Conservation (phyloP, 1,140 invertebrate species). For the Periplaneta americana region DNA sequence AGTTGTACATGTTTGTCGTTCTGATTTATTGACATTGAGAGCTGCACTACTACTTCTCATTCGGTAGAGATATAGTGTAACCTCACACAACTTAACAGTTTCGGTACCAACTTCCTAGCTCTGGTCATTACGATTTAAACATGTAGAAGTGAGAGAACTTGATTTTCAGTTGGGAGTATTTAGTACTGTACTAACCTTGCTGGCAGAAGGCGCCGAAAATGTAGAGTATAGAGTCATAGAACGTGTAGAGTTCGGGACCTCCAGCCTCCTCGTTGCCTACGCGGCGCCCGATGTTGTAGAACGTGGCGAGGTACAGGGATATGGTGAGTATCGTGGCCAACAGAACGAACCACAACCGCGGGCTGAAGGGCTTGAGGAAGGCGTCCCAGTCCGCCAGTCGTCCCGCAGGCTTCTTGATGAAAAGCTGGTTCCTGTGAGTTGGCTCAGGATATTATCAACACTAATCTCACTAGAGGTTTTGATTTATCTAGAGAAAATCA, state of each 20-base stretch:
- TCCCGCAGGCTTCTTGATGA: not conserved
- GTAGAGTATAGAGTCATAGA: not conserved
- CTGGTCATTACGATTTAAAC: too few species aligned
- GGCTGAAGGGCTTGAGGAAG: slow-evolving; percentile 2
- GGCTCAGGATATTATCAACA: too few species aligned
- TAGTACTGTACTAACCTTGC: not conserved
- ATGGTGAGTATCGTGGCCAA: not conserved
- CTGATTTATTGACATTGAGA: too few species aligned
- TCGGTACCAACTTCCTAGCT: too few species aligned
- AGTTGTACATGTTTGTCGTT: too few species aligned
- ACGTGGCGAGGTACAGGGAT: not conserved
- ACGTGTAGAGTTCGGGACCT: not conserved
- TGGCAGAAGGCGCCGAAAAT: slow-evolving; percentile 8
- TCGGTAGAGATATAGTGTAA: too few species aligned
- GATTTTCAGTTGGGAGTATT: too few species aligned
- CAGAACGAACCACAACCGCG: not conserved
- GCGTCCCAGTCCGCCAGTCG: not conserved
- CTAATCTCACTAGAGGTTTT: too few species aligned
- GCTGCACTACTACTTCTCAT: too few species aligned
- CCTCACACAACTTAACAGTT: too few species aligned
- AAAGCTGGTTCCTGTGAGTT: not conserved
- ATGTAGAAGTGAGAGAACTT: too few species aligned
- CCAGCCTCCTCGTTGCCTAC: not conserved
- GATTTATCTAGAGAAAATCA: too few species aligned
- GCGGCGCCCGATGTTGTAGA: not conserved